Evolutionary conservation across 1,140 invertebrate genomes (phyloP).

Genomic region (Drosophila oshimai): DNA sequence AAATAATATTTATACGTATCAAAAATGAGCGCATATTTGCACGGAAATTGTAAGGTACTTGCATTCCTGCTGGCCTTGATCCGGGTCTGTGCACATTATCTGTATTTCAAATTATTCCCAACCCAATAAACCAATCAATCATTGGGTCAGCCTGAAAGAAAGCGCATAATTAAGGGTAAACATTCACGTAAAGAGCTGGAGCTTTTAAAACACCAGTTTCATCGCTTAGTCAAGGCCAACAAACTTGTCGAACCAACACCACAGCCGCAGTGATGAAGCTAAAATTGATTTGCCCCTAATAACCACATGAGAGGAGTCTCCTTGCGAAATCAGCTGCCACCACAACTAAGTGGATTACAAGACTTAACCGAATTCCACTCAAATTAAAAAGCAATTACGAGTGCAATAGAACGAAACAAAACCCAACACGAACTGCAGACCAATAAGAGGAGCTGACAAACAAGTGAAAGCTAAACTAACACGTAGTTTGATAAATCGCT

Average conservation of each 20-base stretch:
- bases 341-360: conserved; percentile 42
- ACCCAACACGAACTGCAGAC: background rate
- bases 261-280: background rate
- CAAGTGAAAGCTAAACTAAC: conserved; percentile 30
- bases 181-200: conserved; percentile 11
- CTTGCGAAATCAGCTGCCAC: background rate
- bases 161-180: conserved; percentile 25
- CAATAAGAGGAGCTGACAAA: background rate
- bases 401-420: background rate
- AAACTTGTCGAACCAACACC: conserved; percentile 1
- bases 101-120: background rate
- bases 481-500: conserved; percentile 31
- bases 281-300: conserved; percentile 28
- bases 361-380: conserved; percentile 35
- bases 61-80: background rate
- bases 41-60: background rate
- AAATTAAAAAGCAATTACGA: conserved; percentile 59
- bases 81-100: too few relatives aligned
- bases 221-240: conserved; percentile 20
- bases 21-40: conserved; percentile 44
- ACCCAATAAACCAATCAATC: conserved; percentile 27
- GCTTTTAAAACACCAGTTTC: too few relatives aligned
- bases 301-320: background rate
- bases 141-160: conserved; percentile 2
- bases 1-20: conserved; percentile 24